These are phyloP conservation scores for Halyomorpha halys DNA, from an alignment of 1,140 invertebrate genomes.

Conservation along the genomic window DNA sequence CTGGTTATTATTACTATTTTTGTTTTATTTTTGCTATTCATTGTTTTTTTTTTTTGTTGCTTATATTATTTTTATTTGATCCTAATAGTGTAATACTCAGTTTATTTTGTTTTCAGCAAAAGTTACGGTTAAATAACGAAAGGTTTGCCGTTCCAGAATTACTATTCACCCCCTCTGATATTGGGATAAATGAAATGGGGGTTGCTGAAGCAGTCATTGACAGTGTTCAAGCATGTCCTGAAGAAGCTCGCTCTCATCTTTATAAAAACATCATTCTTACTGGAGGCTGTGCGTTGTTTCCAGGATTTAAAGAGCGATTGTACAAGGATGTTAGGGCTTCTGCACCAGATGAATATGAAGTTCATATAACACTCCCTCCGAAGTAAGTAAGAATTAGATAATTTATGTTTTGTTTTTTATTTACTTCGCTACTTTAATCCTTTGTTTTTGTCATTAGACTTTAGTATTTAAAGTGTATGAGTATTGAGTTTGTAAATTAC, in stretches of 20 bases:
- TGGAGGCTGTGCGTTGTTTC: constrained; percentile 78
- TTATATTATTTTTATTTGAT: too few species aligned
- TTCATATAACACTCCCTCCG: constrained; percentile 58
- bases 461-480: too few species aligned
- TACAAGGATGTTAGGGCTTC: constrained; percentile 67
- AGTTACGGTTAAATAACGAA: constrained; percentile 81
- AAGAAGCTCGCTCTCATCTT: constrained; percentile 69
- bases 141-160: constrained; percentile 89
- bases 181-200: constrained; percentile 90
- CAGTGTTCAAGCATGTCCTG: constrained; percentile 57
- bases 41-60: too few species aligned
- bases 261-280: constrained; percentile 81
- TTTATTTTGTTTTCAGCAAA: constrained; percentile 48
- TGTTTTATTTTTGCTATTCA: too few species aligned
- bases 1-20: background rate
- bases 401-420: too few species aligned
- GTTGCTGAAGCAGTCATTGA: constrained; percentile 81
- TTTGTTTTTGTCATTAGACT: too few species aligned
- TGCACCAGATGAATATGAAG: constrained; percentile 62
- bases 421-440: too few species aligned
- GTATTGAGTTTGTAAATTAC: too few species aligned
- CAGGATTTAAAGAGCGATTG: constrained; percentile 73
- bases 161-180: constrained; percentile 88
- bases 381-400: constrained; percentile 40
- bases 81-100: too few species aligned